Evolutionary conservation across 35 echinoderm and acorn worm genomes (phyloP).

Genomic region (Holothuria glaberrima): DNA sequence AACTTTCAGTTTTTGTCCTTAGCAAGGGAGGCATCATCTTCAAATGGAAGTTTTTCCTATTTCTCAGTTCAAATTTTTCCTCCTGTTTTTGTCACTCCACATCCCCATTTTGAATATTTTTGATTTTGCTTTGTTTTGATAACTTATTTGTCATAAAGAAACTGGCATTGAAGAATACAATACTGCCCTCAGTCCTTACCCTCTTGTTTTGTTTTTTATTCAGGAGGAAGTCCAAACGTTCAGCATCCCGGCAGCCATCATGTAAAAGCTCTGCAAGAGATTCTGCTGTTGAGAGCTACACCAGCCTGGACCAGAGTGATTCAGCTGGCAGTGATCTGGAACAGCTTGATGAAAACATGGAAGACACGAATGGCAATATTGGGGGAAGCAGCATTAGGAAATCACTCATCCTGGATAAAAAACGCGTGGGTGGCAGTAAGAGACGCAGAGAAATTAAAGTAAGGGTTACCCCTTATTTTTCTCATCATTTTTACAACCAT

Average conservation of each 20-base stretch:
- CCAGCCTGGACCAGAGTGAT: slow-evolving; percentile 67
- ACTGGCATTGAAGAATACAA: too few species aligned
- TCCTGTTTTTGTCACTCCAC: too few species aligned
- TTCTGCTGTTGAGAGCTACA: slow-evolving; percentile 61
- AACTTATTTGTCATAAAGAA: not conserved
- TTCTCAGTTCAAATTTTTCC: too few species aligned
- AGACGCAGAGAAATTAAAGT: slow-evolving; percentile 55
- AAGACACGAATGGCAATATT: not conserved
- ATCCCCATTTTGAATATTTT: not conserved
- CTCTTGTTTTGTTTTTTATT: not conserved
- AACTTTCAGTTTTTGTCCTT: too few species aligned
- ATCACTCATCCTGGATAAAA: slow-evolving; percentile 51
- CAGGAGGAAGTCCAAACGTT: slow-evolving; percentile 78
- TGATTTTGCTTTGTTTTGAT: not conserved
- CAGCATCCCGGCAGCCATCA: slow-evolving; percentile 25
- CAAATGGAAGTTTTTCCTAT: too few species aligned
- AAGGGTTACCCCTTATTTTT: not conserved
- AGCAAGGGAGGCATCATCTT: too few species aligned
- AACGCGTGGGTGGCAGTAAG: slow-evolving; percentile 24
- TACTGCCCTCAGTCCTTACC: too few species aligned
- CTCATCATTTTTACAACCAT: too few species aligned
- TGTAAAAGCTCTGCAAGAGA: slow-evolving; percentile 65
- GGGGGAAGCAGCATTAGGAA: slow-evolving; percentile 61
- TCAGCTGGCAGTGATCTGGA: slow-evolving; percentile 64
- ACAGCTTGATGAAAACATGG: slow-evolving; percentile 37